A percentile compares a stretch with the other conserved stretches of the same genome.
phyloP scores from a whole-genome alignment of 1,140 invertebrate genomes.

The Drosophila paulistorum region DNA sequence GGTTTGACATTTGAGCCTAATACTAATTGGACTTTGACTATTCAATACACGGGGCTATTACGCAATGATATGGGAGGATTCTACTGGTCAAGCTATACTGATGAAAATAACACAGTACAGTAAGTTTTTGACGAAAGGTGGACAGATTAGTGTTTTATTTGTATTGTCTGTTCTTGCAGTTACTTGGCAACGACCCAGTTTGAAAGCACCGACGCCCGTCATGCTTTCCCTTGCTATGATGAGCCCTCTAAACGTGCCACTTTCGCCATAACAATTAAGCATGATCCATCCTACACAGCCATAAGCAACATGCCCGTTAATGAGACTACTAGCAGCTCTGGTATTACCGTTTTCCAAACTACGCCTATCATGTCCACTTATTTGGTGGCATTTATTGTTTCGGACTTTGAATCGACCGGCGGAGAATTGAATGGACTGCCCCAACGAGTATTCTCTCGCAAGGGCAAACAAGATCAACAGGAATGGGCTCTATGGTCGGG shows the following conservation, averaged over 20 bases:
- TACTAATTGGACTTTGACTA: slow-evolving; percentile 83
- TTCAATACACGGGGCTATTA: slow-evolving; percentile 84
- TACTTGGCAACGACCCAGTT: slow-evolving; percentile 91
- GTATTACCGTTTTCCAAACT: slow-evolving; percentile 61
- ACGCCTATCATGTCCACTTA: slow-evolving; percentile 86
- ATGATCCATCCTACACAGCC: slow-evolving; percentile 84
- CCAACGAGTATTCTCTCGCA: slow-evolving; percentile 64
- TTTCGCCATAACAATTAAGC: slow-evolving; percentile 88
- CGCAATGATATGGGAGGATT: slow-evolving; percentile 88
- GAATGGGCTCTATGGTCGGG: slow-evolving; percentile 60
- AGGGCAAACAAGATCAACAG: slow-evolving; percentile 59
- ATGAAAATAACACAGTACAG: slow-evolving; percentile 84
- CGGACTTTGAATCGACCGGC: slow-evolving; percentile 85
- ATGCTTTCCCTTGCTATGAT: slow-evolving; percentile 95
- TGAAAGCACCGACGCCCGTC: slow-evolving; percentile 90
- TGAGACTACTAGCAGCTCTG: slow-evolving; percentile 31
- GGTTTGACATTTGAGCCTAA: slow-evolving; percentile 81
- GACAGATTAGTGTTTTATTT: slow-evolving; percentile 28
- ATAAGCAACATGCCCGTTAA: slow-evolving; percentile 89
- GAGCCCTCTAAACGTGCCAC: slow-evolving; percentile 92
- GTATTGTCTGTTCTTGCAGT: slow-evolving; percentile 76
- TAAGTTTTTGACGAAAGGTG: slow-evolving; percentile 72
- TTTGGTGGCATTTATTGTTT: slow-evolving; percentile 89
- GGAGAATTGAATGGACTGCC: slow-evolving; percentile 70
- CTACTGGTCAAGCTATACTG: slow-evolving; percentile 90